phyloP scores from a whole-genome alignment of 2,797 vertebrate genomes.

The Arnoldichthys spilopterus region DNA sequence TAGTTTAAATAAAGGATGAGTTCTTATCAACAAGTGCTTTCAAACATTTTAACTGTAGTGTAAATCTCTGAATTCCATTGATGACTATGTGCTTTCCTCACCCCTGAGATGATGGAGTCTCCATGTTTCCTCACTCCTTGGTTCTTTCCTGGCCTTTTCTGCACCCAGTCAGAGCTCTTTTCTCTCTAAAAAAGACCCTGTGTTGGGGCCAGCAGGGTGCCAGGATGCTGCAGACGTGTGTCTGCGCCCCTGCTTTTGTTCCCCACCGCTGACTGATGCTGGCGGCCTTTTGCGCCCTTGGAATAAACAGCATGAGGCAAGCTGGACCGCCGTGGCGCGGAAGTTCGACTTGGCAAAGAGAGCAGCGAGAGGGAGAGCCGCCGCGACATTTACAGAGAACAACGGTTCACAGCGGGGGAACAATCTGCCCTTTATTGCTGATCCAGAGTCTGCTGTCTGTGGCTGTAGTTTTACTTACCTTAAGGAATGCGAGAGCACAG shows the following conservation, averaged over 20 bases:
- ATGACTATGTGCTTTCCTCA: conserved; percentile 32
- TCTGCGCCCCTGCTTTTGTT: conserved; percentile 51
- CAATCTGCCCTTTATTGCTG: conserved; percentile 35
- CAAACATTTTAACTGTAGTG: not conserved
- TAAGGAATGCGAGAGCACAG: not conserved
- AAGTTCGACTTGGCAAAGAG: conserved; percentile 54
- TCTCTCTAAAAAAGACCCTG: conserved; percentile 51
- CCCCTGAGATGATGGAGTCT: conserved; percentile 43
- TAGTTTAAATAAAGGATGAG: no score
- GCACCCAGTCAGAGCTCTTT: conserved; percentile 43
- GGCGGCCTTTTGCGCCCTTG: conserved; percentile 53
- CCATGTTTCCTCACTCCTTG: conserved; percentile 32
- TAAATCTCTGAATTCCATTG: not conserved
- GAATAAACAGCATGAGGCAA: conserved; percentile 50
- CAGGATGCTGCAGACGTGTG: conserved; percentile 56
- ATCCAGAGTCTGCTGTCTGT: conserved; percentile 24
- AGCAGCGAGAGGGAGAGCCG: conserved; percentile 53
- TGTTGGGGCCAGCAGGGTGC: conserved; percentile 47
- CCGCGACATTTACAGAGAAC: conserved; percentile 57
- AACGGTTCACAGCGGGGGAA: conserved; percentile 36
- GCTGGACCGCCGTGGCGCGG: conserved; percentile 56
- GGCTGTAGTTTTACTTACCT: conserved; percentile 4
- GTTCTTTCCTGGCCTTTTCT: conserved; percentile 56
- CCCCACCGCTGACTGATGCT: conserved; percentile 54
- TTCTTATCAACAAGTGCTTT: not conserved